phyloP scores from a whole-genome alignment of 2,888 invertebrate species.

The Pachydiplax longipennis region DNA sequence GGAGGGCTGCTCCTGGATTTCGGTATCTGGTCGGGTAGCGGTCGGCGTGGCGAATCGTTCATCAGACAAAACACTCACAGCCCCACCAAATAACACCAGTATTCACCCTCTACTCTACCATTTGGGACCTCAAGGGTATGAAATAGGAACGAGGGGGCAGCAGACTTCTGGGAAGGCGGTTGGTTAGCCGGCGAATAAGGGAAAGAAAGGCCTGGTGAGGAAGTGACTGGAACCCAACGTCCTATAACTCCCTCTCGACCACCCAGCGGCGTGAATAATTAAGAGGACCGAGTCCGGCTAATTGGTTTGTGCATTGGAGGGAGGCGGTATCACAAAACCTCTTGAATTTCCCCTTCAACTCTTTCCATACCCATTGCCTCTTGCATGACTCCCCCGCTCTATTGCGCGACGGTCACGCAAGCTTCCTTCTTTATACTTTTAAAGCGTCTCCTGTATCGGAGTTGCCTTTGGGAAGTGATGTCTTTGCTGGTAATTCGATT shows the following conservation, averaged over 20 bases:
- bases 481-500: background rate
- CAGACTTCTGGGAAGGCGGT: background rate
- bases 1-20: background rate
- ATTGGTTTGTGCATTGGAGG: constrained; percentile 7
- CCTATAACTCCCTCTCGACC: background rate
- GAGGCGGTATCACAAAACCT: background rate
- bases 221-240: background rate
- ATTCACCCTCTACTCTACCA: background rate
- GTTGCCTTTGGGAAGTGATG: background rate
- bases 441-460: background rate
- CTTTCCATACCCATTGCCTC: background rate
- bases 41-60: background rate
- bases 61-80: background rate
- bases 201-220: background rate
- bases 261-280: constrained; percentile 13
- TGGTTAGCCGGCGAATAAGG: background rate
- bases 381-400: background rate
- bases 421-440: background rate
- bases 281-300: constrained; percentile 21
- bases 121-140: background rate
- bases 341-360: background rate
- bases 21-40: background rate
- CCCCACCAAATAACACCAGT: background rate
- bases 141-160: background rate
- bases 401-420: background rate